phyloP scores from a whole-genome alignment of 1,140 invertebrate genomes.

The Cyclina sinensis region DNA sequence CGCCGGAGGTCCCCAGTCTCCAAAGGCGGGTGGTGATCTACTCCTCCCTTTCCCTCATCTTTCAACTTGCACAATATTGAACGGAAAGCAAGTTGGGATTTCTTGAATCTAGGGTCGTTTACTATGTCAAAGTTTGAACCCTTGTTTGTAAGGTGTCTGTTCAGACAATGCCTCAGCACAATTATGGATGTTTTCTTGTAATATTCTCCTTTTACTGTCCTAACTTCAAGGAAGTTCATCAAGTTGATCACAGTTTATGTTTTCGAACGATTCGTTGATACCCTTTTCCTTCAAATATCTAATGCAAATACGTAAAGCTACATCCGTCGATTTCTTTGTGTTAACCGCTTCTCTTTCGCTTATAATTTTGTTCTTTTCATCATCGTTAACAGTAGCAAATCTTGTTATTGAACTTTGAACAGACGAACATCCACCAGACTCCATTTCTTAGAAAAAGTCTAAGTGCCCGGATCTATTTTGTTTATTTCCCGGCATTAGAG shows the following conservation, averaged over 20 bases:
- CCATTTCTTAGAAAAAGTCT: too few relatives aligned
- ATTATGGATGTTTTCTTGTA: neutral
- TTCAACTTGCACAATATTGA: conserved; percentile 3
- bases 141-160: neutral
- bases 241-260: too few relatives aligned
- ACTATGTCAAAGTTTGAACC: conserved; percentile 14
- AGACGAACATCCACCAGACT: too few relatives aligned
- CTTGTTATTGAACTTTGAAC: too few relatives aligned
- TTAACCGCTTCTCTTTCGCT: neutral
- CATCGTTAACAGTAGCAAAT: too few relatives aligned
- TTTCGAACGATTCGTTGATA: neutral
- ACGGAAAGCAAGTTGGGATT: neutral
- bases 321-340: neutral
- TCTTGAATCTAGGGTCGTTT: neutral
- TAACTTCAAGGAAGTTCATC: neutral
- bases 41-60: neutral
- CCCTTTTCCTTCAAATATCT: neutral
- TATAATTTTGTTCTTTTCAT: neutral
- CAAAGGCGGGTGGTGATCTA: conserved; percentile 28
- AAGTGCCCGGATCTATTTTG: too few relatives aligned
- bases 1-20: conserved; percentile 8
- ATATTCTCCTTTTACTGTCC: neutral
- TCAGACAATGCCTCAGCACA: conserved; percentile 37
- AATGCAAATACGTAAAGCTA: neutral
- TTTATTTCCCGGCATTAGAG: too few relatives aligned